Base-by-base conservation (phyloP, 2,113 vertebrate genomes). In the Zeus faber region DNA sequence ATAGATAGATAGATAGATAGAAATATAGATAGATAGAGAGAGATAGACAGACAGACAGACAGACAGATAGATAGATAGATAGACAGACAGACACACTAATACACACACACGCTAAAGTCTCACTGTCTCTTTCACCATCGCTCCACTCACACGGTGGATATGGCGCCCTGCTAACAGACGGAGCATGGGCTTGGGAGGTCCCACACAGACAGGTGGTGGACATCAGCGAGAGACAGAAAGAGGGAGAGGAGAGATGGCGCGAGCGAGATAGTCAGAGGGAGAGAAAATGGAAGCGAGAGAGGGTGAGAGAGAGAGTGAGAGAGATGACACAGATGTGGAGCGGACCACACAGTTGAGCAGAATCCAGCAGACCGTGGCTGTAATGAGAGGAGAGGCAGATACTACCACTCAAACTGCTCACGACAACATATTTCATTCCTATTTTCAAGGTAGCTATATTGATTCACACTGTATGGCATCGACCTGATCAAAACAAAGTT, bases 131-230 rank as follows among this genome's bases (percentile, higher is more conserved):
- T 66, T 77, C 75, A 72, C 53, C 64, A 69, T 24, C 56, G 59
- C 62, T 71, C 53, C 45, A 45, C 52, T 74, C 43, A 62, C 81
- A 74, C 49, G 13, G 73, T 67, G 58, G 67, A 75, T 76, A 73
- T 75, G 70, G 82, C 67, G 61, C 57, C 61, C 58, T 69, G 83
- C 60, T 76, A 80, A 81, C 70, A 82, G 83, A 81, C 74, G 58
- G 74, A 78, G 77, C 68, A 81, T 72, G 70, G 77, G 67, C 45
- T 58, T 84, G 83, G 77, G 83, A 84, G 79, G 85, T 85, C 85
- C 80, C 83, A 77, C 35, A 10, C 54, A 74, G 81, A 87, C 85
- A 87, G 85, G 85, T 87, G 85, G 79, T 81, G 71, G 74, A 79
- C 74, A 82, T 87, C 81, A 82, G 62, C 51, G 17, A 1, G 41